phyloP scores from a whole-genome alignment of 2,113 vertebrate species.

The Pelmatolapia mariae region DNA sequence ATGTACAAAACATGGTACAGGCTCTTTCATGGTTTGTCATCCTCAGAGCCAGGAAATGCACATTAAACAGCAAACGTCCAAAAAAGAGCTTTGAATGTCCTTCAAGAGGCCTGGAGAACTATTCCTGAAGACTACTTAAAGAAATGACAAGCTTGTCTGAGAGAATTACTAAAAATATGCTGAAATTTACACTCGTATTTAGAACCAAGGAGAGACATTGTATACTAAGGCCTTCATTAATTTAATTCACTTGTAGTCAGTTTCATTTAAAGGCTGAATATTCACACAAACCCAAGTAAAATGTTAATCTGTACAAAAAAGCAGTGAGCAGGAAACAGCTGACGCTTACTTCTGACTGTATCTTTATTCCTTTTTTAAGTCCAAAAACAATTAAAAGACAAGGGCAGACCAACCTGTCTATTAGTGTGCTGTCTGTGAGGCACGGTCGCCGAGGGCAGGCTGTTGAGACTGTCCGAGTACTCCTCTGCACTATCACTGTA shows the following conservation, averaged over 20 bases:
- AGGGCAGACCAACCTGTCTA: constrained; percentile 42
- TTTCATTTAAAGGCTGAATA: neutral
- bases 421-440: neutral
- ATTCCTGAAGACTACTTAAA: neutral
- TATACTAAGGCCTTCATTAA: neutral
- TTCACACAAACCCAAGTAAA: neutral
- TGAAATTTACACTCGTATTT: neutral
- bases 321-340: neutral
- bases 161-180: neutral
- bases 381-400: neutral
- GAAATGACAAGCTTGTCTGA: neutral
- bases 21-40: neutral
- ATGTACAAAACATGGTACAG: neutral
- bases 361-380: neutral
- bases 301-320: neutral
- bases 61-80: neutral
- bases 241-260: neutral
- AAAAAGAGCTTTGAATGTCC: neutral
- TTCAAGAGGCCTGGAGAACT: neutral
- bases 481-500: constrained; percentile 58
- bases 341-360: neutral
- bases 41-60: neutral
- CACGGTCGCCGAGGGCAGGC: neutral
- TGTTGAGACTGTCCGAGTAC: constrained; percentile 66
- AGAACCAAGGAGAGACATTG: neutral